Evolutionary conservation across 2,888 invertebrate genomes (phyloP).

Genomic region (Theristus sp.): DNA sequence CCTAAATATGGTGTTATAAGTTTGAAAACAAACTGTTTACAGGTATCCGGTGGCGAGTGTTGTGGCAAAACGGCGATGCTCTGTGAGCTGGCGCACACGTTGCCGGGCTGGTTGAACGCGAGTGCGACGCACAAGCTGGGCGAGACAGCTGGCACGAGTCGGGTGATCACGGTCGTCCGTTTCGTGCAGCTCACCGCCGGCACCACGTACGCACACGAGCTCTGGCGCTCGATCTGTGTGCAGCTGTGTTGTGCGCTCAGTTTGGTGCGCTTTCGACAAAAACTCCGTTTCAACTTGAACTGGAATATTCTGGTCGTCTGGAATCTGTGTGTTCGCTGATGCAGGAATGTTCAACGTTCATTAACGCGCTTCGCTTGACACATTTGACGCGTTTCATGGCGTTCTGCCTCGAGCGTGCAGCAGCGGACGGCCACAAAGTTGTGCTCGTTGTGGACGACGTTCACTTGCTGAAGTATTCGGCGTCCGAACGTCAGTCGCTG

Average conservation of each 20-base stretch:
- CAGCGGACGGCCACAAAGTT: slow-evolving; percentile 10
- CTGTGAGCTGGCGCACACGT: slow-evolving; percentile 10
- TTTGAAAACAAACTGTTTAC: too few species aligned
- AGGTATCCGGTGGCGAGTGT: slow-evolving; percentile 15
- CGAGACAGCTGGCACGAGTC: background rate
- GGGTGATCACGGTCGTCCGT: slow-evolving; percentile 8
- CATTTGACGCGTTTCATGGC: background rate
- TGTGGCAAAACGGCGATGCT: slow-evolving; percentile 15
- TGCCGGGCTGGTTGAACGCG: background rate
- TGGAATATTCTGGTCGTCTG: background rate
- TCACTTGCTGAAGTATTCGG: slow-evolving; percentile 14
- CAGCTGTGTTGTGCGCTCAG: background rate
- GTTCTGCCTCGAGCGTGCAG: slow-evolving; percentile 10
- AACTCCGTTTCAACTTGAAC: too few species aligned
- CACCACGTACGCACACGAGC: slow-evolving; percentile 21
- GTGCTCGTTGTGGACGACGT: slow-evolving; percentile 24
- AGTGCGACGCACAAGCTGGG: background rate
- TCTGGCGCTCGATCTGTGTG: slow-evolving; percentile 13
- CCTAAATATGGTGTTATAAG: too few species aligned
- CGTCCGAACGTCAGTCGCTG: background rate
- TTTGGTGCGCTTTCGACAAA: too few species aligned
- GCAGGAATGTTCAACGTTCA: too few species aligned
- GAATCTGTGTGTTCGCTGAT: background rate
- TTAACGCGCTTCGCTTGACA: too few species aligned
- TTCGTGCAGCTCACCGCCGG: slow-evolving; percentile 18